Conservation (phyloP, 2,888 invertebrate species). For the Leucania comma region DNA sequence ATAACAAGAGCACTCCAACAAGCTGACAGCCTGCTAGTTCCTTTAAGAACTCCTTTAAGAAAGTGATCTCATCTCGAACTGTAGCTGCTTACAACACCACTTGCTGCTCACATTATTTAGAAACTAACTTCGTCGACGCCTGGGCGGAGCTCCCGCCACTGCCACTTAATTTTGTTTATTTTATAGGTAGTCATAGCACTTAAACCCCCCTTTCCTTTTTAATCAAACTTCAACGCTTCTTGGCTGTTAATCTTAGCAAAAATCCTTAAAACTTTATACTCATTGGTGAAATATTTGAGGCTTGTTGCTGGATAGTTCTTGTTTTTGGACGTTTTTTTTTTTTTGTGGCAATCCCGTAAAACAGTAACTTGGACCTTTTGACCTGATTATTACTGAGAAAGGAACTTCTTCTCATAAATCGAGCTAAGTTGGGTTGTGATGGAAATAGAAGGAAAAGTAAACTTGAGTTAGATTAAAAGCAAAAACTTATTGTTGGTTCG, state of each 20-base stretch:
- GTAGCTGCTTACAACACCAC: constrained; percentile 12
- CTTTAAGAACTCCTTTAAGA: not conserved
- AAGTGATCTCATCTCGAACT: constrained; percentile 6
- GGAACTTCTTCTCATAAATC: not conserved
- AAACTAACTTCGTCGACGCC: constrained; percentile 4
- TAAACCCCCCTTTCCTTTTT: constrained; percentile 52
- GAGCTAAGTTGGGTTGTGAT: not conserved
- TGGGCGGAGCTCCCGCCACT: not conserved
- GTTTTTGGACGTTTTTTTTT: not conserved
- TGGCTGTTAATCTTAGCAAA: constrained; percentile 39
- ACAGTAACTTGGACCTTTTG: not conserved
- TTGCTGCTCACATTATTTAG: constrained; percentile 28
- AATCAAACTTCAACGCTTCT: constrained; percentile 46
- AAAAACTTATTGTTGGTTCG: not conserved
- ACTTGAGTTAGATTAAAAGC: not conserved
- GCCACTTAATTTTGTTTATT: constrained; percentile 66
- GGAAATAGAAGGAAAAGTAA: not conserved
- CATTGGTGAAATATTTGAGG: constrained; percentile 43
- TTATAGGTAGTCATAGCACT: constrained; percentile 65
- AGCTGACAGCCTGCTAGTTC: not conserved
- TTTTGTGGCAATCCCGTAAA: not conserved
- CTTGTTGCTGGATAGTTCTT: constrained; percentile 34
- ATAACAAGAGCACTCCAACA: not conserved
- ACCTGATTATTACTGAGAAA: not conserved
- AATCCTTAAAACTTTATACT: constrained; percentile 32